phyloP scores from a whole-genome alignment of 2,888 invertebrate genomes.

The Zeuzera pyrina region DNA sequence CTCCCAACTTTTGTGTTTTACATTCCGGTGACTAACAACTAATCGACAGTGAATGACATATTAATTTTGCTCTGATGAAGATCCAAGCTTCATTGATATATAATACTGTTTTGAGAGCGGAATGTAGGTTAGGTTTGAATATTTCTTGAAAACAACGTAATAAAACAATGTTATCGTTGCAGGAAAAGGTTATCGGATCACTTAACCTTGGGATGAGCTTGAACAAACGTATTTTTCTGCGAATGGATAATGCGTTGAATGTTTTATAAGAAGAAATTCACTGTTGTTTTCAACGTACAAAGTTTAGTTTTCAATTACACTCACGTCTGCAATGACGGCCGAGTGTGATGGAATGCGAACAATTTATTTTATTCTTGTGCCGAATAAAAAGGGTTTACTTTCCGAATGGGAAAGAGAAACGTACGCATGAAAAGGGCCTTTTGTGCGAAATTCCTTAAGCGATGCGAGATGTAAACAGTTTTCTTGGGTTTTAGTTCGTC shows the following conservation, averaged over 20 bases:
- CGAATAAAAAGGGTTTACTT: slow-evolving; percentile 33
- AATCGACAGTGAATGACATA: too few relatives aligned
- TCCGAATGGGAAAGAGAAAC: slow-evolving; percentile 18
- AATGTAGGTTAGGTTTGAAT: too few relatives aligned
- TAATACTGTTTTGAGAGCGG: too few relatives aligned
- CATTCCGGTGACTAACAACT: too few relatives aligned
- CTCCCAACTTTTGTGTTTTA: too few relatives aligned
- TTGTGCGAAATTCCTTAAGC: slow-evolving; percentile 26
- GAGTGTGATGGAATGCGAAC: slow-evolving; percentile 33
- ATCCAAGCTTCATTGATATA: too few relatives aligned
- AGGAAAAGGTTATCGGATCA: too few relatives aligned
- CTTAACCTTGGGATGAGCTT: too few relatives aligned
- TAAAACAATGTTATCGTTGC: too few relatives aligned
- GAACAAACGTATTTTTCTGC: background rate
- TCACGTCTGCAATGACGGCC: slow-evolving; percentile 18
- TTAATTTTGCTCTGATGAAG: too few relatives aligned
- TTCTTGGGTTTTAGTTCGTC: slow-evolving; percentile 8
- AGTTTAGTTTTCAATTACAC: slow-evolving; percentile 38
- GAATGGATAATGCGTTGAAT: slow-evolving; percentile 9
- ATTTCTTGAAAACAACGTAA: too few relatives aligned
- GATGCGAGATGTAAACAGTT: slow-evolving; percentile 19
- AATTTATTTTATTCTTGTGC: slow-evolving; percentile 40
- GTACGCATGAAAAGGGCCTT: slow-evolving; percentile 17
- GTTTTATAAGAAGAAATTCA: slow-evolving; percentile 10
- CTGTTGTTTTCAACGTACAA: slow-evolving; percentile 8